Evolutionary conservation across 2,888 invertebrate genomes (phyloP).

Genomic region (Trichopoda pennipes): DNA sequence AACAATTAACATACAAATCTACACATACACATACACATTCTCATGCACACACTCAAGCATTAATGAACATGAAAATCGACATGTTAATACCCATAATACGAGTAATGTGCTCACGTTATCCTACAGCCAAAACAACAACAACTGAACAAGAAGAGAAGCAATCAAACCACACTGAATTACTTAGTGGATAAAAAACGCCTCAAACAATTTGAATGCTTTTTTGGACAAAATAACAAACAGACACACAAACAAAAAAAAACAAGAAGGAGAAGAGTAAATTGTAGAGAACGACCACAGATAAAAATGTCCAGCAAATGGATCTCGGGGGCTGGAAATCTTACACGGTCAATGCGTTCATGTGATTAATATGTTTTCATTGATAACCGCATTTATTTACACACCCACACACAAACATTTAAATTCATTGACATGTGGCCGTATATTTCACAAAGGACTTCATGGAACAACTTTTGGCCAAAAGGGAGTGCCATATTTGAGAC

Average conservation of each 20-base stretch:
- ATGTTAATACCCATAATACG: constrained; percentile 1
- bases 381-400: constrained; percentile 10
- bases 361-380: constrained; percentile 35
- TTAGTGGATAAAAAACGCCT: constrained; percentile 32
- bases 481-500: too few species aligned
- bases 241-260: too few species aligned
- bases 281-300: background rate
- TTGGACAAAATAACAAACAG: constrained; percentile 11
- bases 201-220: constrained; percentile 35
- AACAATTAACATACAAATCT: background rate
- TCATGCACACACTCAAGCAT: constrained; percentile 1
- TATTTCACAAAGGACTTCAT: too few species aligned
- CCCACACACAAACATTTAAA: background rate
- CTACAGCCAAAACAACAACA: background rate
- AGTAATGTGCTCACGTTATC: background rate
- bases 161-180: constrained; percentile 29
- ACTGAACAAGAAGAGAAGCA: constrained; percentile 7
- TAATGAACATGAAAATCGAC: background rate
- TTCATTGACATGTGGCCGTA: background rate
- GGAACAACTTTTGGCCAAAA: too few species aligned
- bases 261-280: background rate
- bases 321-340: constrained; percentile 4
- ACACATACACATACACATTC: background rate
- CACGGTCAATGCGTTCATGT: constrained; percentile 28
- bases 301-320: background rate